Base-by-base conservation (phyloP, 2,797 vertebrate species). In the Sternarchorhynchus goeldii region DNA sequence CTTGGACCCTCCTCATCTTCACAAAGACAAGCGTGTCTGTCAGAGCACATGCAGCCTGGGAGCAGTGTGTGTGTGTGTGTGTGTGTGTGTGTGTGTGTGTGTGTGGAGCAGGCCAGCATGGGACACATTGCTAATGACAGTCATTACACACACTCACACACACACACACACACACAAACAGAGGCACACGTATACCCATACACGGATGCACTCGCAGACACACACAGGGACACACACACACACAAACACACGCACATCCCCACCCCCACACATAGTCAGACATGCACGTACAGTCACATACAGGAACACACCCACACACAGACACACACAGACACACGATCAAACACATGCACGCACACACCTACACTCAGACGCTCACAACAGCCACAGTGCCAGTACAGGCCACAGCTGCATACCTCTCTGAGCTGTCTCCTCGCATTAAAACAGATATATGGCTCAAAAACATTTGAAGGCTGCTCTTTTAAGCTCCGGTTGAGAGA, bases 71-170 rank as follows among this genome's bases (percentile, higher is more conserved):
- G n/a, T n/a, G n/a, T n/a, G n/a, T n/a, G n/a, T n/a, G n/a, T n/a
- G n/a, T n/a, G n/a, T n/a, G n/a, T n/a, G n/a, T n/a, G n/a, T n/a
- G n/a, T n/a, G n/a, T n/a, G n/a, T n/a, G n/a, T n/a, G n/a, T n/a
- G n/a, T n/a, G n/a, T n/a, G n/a, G n/a, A 53, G 71, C 76, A 64
- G 53, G 59, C 58, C 73, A 73, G 69, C 66, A 65, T 64, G 50
- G 73, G 73, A 80, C 73, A 68, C 41, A 16, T 55, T 72, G 67
- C 73, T 82, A 82, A 82, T 78, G 76, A 66, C 76, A 34, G 80
- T 74, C 76, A 82, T 76, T 80, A 74, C 60, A 34, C 21, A 55
- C 32, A 55, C 41, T 17, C 45, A 25, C 64, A 14, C 64, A 16
- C 20, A 45, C 65, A 31, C 31, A 34, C n/a, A 63, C 21, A 41